phyloP scores from a whole-genome alignment of 1,140 invertebrate genomes.

The Drosophila hydei region DNA sequence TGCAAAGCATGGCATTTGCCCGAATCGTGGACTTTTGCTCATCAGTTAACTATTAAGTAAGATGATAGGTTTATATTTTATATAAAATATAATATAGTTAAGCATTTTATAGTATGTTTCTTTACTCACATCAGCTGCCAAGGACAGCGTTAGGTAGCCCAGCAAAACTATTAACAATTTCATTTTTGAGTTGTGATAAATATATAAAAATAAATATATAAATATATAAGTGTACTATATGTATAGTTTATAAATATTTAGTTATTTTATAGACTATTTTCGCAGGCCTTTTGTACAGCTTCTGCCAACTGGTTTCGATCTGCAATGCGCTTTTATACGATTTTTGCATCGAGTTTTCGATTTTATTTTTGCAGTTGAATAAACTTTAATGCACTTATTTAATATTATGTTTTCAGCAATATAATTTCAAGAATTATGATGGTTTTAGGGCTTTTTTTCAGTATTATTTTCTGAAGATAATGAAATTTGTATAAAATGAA shows the following conservation, averaged over 20 bases:
- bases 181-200: slow-evolving; percentile 15
- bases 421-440: slow-evolving; percentile 14
- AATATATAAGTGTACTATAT: too few species aligned
- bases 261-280: background rate
- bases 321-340: slow-evolving; percentile 26
- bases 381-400: background rate
- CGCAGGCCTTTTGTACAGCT: background rate
- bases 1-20: slow-evolving; percentile 20
- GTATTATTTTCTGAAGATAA: slow-evolving; percentile 17
- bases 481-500: slow-evolving; percentile 4
- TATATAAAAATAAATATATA: too few species aligned
- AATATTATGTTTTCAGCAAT: background rate
- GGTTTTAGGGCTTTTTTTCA: slow-evolving; percentile 1
- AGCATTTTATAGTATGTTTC: background rate
- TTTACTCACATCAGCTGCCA: slow-evolving; percentile 41
- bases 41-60: background rate
- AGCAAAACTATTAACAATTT: slow-evolving; percentile 44
- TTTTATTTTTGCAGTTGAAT: background rate
- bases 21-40: slow-evolving; percentile 18
- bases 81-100: background rate
- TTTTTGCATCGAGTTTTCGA: background rate
- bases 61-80: background rate
- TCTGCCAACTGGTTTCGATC: slow-evolving; percentile 8
- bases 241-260: background rate
- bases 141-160: slow-evolving; percentile 25